Evolutionary conservation across 2,888 invertebrate species (phyloP).

Genomic region (Conomelus anceps): DNA sequence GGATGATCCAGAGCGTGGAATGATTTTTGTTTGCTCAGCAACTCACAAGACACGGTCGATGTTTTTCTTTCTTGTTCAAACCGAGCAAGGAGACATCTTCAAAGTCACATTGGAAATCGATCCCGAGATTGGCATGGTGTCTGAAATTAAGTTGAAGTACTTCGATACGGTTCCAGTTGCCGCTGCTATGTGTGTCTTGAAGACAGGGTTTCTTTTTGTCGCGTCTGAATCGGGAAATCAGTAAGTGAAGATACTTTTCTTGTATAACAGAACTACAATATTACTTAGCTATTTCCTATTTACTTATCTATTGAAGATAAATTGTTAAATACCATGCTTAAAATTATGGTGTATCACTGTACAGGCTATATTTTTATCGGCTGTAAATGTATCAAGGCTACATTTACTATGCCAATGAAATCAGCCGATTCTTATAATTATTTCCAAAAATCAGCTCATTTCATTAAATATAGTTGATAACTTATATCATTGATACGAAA

Average conservation of each 20-base stretch:
- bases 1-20: conserved; percentile 97
- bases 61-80: conserved; percentile 99
- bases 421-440: no score
- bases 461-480: no score
- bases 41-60: conserved; percentile 99
- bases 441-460: no score
- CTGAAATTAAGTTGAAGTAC: conserved; percentile 97
- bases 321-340: no score
- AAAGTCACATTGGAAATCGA: conserved; percentile 96
- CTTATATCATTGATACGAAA: no score
- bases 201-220: conserved; percentile 97
- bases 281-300: no score
- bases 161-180: conserved; percentile 99
- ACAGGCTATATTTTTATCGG: no score
- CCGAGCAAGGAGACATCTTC: conserved; percentile 96
- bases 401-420: no score
- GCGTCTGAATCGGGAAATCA: conserved; percentile 99
- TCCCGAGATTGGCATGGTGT: conserved; percentile 83
- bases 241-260: conserved; percentile 79
- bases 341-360: no score
- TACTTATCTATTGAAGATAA: no score
- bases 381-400: no score
- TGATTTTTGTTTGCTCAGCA: conserved; percentile 98
- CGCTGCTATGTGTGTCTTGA: conserved; percentile 92
- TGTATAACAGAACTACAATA: no score